phyloP scores from a whole-genome alignment of 2,888 invertebrate species.

The Ochropacha duplaris region DNA sequence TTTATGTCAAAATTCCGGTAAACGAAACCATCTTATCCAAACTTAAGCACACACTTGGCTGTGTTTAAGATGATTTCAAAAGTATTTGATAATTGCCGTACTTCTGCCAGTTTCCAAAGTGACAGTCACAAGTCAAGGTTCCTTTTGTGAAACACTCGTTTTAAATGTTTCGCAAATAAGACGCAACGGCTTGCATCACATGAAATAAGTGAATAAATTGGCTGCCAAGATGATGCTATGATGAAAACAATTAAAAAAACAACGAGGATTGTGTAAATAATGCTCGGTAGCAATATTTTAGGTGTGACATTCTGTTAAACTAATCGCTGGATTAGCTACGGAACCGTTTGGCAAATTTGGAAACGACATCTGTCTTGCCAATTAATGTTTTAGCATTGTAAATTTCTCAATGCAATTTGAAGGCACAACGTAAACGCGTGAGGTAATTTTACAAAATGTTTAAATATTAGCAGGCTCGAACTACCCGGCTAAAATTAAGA shows the following conservation, averaged over 20 bases:
- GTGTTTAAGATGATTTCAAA: neutral
- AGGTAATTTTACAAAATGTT: neutral
- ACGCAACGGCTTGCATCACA: constrained; percentile 34
- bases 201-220: constrained; percentile 5
- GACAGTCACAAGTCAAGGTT: constrained; percentile 43
- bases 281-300: neutral
- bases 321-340: neutral
- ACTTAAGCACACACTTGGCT: neutral
- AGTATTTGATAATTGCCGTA: constrained; percentile 6
- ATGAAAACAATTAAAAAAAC: constrained; percentile 1
- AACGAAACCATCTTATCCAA: neutral
- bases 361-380: neutral
- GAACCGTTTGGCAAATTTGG: neutral
- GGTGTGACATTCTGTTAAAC: neutral
- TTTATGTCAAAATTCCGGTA: neutral
- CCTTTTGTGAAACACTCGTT: constrained; percentile 33
- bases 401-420: neutral
- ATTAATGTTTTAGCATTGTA: neutral
- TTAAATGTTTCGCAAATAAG: constrained; percentile 38
- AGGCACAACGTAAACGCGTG: neutral
- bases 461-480: neutral
- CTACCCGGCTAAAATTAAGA: neutral
- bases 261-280: neutral
- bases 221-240: neutral
- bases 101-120: constrained; percentile 22